Conservation (phyloP, 2,888 invertebrate genomes). For the Cryptocheilus praepositus region DNA sequence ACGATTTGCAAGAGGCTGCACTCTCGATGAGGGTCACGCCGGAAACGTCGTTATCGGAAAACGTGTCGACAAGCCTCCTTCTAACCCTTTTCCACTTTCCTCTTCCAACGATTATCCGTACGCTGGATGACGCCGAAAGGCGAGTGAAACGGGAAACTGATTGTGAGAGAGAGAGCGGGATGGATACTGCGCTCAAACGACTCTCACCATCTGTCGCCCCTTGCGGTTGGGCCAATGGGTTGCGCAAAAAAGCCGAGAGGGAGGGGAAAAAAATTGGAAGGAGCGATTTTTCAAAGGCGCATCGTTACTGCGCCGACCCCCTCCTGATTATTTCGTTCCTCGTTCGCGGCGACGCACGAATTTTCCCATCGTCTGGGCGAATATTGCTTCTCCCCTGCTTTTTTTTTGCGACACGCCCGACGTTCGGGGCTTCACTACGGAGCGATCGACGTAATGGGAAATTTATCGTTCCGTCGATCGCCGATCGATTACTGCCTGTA, state of each 20-base stretch:
- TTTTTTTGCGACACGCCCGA: slow-evolving; percentile 7
- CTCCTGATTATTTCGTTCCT: slow-evolving; percentile 52
- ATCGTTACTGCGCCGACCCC: slow-evolving; percentile 29
- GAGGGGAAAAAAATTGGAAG: slow-evolving; percentile 18
- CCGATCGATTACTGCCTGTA: slow-evolving; percentile 51
- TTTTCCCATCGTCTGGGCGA: slow-evolving; percentile 41
- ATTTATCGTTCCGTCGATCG: slow-evolving; percentile 57
- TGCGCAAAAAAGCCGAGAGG: slow-evolving; percentile 7
- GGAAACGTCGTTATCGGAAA: slow-evolving; percentile 20
- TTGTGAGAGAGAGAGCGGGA: background rate
- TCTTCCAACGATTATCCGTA: background rate
- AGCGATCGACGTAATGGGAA: slow-evolving; percentile 46
- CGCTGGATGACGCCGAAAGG: background rate
- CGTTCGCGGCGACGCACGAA: slow-evolving; percentile 22
- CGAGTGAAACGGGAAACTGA: too few relatives aligned
- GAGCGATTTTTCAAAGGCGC: slow-evolving; percentile 50
- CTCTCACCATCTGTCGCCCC: slow-evolving; percentile 2
- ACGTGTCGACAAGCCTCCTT: slow-evolving; percentile 15
- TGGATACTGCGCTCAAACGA: background rate
- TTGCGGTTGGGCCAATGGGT: background rate
- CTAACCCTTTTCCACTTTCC: background rate
- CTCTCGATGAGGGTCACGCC: background rate
- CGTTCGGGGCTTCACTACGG: slow-evolving; percentile 27
- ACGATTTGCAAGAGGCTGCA: too few relatives aligned
- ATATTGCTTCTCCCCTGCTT: slow-evolving; percentile 34